Conservation (phyloP, 2,113 vertebrate species). For the Psittacus erithacus region DNA sequence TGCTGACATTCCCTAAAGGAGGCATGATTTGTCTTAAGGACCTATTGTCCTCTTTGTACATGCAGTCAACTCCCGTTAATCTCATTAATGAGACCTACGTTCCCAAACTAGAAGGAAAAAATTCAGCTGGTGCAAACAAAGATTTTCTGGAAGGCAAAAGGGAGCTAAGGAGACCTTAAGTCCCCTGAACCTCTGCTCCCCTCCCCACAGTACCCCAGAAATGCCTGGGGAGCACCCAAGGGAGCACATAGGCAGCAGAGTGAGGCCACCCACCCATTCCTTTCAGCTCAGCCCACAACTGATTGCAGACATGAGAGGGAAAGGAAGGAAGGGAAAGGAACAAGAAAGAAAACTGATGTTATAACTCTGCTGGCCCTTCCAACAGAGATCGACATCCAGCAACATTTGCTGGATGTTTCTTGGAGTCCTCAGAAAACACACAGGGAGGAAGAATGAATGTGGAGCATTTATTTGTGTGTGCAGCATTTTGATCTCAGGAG, state of each 20-base stretch:
- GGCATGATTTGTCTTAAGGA: conserved; percentile 21
- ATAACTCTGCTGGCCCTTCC: neutral
- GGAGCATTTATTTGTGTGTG: neutral
- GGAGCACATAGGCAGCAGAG: neutral
- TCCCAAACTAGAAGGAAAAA: conserved; percentile 54
- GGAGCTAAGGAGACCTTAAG: neutral
- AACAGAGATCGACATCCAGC: neutral
- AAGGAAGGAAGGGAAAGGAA: neutral
- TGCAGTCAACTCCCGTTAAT: conserved; percentile 37
- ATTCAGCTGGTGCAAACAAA: conserved; percentile 20
- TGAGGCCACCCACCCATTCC: neutral
- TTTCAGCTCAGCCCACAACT: neutral
- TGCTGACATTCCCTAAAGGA: conserved; percentile 44
- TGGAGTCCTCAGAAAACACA: neutral
- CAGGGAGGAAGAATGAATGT: neutral
- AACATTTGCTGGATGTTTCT: neutral
- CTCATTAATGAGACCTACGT: conserved; percentile 59
- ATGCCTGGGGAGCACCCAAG: neutral
- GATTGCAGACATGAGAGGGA: neutral
- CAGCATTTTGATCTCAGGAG: neutral
- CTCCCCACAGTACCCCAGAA: neutral
- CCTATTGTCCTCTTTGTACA: conserved; percentile 40
- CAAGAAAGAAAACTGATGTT: neutral
- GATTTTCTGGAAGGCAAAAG: conserved; percentile 13
- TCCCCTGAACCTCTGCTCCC: neutral